These are phyloP conservation scores for Lepus oiostolus DNA, from an alignment of 2,797 vertebrate genomes.

Conservation along the genomic window DNA sequence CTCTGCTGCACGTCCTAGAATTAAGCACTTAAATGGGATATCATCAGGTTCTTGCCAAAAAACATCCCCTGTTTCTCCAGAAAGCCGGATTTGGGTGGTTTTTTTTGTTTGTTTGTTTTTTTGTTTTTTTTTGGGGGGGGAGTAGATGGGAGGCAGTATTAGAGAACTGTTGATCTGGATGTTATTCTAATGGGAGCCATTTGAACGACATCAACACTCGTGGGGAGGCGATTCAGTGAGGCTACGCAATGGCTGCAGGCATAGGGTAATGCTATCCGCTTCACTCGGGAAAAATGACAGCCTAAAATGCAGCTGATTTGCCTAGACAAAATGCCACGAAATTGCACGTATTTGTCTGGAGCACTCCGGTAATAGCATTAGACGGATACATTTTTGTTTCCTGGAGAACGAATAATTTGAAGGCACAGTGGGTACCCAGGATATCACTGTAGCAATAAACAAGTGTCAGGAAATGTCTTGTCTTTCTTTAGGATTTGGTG, in stretches of 20 bases:
- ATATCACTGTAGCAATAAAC: conserved; percentile 60
- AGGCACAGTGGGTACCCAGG: conserved; percentile 43
- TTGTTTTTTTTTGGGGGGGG: background rate
- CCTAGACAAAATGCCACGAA: conserved; percentile 71
- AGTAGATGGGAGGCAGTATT: conserved; percentile 25
- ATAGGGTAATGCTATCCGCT: conserved; percentile 77
- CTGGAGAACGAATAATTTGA: conserved; percentile 67
- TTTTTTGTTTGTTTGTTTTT: background rate
- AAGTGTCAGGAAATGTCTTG: conserved; percentile 42
- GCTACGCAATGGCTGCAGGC: conserved; percentile 67
- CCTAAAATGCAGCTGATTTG: conserved; percentile 73
- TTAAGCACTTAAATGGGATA: conserved; percentile 73
- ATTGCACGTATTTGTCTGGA: conserved; percentile 69
- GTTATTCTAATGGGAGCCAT: conserved; percentile 79
- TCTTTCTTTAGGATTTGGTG: conserved; percentile 32
- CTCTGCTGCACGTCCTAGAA: conserved; percentile 55
- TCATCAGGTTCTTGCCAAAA: conserved; percentile 69
- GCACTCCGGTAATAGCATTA: conserved; percentile 62
- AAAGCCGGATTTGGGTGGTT: background rate
- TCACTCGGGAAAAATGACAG: conserved; percentile 77
- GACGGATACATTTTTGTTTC: conserved; percentile 64
- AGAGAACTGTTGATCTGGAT: conserved; percentile 81
- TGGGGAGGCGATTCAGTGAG: conserved; percentile 71
- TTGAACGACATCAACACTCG: conserved; percentile 82
- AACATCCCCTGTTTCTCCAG: background rate